These are phyloP conservation scores for Crematogaster levior DNA, from an alignment of 2,888 invertebrate species.

Conservation along the genomic window DNA sequence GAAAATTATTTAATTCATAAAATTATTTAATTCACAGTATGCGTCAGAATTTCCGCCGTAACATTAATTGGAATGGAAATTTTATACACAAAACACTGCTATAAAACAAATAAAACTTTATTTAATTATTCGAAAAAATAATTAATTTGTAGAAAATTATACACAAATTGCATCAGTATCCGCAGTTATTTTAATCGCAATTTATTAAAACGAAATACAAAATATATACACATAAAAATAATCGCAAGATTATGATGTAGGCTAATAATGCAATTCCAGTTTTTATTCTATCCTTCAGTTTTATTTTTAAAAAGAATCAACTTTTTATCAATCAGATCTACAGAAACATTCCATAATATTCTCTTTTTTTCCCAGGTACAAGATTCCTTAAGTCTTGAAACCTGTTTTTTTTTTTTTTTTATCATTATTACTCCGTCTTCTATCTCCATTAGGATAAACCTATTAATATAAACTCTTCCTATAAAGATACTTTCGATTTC, in stretches of 20 bases:
- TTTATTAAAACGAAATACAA: background rate
- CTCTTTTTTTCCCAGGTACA: background rate
- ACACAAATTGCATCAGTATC: background rate
- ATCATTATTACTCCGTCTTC: background rate
- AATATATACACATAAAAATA: background rate
- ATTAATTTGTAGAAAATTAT: background rate
- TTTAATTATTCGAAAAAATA: background rate
- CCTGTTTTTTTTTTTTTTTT: background rate
- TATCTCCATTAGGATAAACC: background rate
- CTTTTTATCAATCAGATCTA: background rate
- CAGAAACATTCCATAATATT: background rate
- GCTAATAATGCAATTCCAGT: background rate
- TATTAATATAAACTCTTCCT: conserved; percentile 7
- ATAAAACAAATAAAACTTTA: background rate
- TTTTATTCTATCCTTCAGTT: background rate
- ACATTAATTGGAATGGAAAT: background rate
- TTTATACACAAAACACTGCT: background rate
- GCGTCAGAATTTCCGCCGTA: background rate
- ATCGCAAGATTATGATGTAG: background rate
- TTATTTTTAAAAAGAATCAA: background rate
- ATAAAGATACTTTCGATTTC: background rate
- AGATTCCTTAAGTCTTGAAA: background rate
- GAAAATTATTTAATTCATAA: background rate
- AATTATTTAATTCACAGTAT: background rate
- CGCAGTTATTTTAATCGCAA: background rate